Evolutionary conservation across 2,888 invertebrate genomes (phyloP).

Genomic region (Aspidiotus rigidus): DNA sequence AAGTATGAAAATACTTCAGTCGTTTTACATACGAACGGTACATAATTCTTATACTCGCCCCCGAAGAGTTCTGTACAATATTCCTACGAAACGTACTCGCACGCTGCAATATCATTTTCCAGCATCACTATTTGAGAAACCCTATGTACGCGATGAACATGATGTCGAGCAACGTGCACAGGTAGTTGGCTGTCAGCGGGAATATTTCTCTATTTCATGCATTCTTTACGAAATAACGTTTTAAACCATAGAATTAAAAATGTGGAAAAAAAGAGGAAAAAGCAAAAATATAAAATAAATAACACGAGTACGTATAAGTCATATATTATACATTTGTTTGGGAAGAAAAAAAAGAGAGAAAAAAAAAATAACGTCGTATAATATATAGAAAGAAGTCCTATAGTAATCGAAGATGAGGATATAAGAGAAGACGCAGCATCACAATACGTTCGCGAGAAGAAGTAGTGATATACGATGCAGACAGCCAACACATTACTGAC

Average conservation of each 20-base stretch:
- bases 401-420: neutral
- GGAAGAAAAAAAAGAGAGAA: neutral
- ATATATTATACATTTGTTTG: too few species aligned
- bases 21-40: too few species aligned
- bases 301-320: neutral
- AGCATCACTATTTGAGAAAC: slow-evolving; percentile 18
- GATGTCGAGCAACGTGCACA: slow-evolving; percentile 25
- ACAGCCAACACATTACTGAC: neutral
- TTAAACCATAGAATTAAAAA: slow-evolving; percentile 32
- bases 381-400: neutral
- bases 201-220: slow-evolving; percentile 36
- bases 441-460: neutral
- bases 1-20: too few species aligned
- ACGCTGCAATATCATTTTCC: too few species aligned
- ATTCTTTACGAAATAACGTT: slow-evolving; percentile 30
- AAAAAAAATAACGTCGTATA: neutral
- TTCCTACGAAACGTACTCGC: too few species aligned
- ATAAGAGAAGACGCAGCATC: neutral
- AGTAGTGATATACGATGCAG: neutral
- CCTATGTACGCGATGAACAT: slow-evolving; percentile 11
- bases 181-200: slow-evolving; percentile 34
- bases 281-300: slow-evolving; percentile 31
- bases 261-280: slow-evolving; percentile 21
- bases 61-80: too few species aligned
- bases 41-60: too few species aligned